Percentiles rank a stretch among this genome's conserved stretches.
phyloP scores from a whole-genome alignment of 35 echinoderm and acorn worm genomes.

The Amphiura filiformis region DNA sequence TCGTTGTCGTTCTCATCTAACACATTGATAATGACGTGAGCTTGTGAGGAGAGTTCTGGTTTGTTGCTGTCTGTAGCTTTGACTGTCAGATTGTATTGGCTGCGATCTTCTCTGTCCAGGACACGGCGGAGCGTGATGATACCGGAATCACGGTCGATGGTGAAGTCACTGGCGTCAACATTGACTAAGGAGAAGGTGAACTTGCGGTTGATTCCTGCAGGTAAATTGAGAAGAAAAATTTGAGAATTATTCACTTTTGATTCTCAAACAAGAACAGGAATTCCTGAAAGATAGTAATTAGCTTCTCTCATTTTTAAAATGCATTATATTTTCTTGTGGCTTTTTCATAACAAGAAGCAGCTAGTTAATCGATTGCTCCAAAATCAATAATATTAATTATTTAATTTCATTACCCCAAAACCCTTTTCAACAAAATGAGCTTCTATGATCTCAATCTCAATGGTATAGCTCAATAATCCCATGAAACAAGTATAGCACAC shows the following conservation, averaged over 20 bases:
- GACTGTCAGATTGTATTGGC: slow-evolving; percentile 83
- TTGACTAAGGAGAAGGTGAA: slow-evolving; percentile 56
- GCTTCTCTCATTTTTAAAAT: neutral
- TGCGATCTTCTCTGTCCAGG: slow-evolving; percentile 73
- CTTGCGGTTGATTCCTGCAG: slow-evolving; percentile 72
- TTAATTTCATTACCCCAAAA: too few species aligned
- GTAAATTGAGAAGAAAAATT: neutral
- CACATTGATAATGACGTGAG: slow-evolving; percentile 71
- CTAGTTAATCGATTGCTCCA: too few species aligned
- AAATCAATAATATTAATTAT: too few species aligned
- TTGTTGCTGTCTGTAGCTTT: slow-evolving; percentile 61
- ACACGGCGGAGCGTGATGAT: slow-evolving; percentile 65
- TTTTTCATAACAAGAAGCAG: too few species aligned
- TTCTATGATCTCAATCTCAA: too few species aligned
- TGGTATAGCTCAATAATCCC: too few species aligned
- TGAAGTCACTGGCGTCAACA: slow-evolving; percentile 48
- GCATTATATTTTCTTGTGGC: neutral
- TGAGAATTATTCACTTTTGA: too few species aligned
- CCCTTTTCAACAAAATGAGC: too few species aligned
- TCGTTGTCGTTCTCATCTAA: slow-evolving; percentile 98
- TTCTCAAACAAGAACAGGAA: too few species aligned
- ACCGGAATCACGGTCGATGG: slow-evolving; percentile 71
- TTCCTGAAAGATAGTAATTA: neutral
- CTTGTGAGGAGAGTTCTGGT: slow-evolving; percentile 39
- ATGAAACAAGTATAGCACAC: too few species aligned